Conservation (phyloP, 2,797 vertebrate genomes). For the Tangara arthus region DNA sequence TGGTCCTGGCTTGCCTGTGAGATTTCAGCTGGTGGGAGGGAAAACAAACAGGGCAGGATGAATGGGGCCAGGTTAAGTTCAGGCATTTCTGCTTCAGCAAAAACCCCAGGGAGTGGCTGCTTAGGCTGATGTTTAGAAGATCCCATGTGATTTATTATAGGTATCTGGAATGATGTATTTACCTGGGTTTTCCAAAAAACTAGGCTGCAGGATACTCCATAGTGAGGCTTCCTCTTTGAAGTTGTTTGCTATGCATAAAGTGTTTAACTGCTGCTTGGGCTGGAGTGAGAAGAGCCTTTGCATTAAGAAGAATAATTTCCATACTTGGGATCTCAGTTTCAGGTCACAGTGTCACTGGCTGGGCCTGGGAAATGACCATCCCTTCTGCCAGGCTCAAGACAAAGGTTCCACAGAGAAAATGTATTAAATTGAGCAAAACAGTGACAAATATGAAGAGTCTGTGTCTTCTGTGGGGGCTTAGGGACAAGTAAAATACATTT, state of each 20-base stretch:
- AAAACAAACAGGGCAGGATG: neutral
- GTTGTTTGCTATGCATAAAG: neutral
- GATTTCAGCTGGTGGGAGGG: fast-evolving
- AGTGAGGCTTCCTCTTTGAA: neutral
- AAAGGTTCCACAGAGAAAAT: neutral
- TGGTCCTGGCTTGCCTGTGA: neutral
- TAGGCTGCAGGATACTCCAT: neutral
- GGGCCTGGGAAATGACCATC: fast-evolving
- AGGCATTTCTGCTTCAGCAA: neutral
- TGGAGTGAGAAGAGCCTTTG: neutral
- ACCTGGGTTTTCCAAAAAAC: neutral
- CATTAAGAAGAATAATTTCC: neutral
- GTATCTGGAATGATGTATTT: neutral
- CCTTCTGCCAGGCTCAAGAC: neutral
- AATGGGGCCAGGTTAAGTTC: neutral
- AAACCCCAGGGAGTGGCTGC: neutral
- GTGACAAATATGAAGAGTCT: neutral
- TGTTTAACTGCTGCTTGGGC: neutral
- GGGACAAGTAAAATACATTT: neutral
- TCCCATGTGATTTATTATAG: neutral
- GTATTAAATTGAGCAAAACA: neutral
- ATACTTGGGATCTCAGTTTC: neutral
- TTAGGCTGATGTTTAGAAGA: neutral
- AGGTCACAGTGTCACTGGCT: neutral
- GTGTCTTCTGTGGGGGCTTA: neutral